phyloP scores from a whole-genome alignment of 2,797 vertebrate genomes.

The Pangasius macronema region DNA sequence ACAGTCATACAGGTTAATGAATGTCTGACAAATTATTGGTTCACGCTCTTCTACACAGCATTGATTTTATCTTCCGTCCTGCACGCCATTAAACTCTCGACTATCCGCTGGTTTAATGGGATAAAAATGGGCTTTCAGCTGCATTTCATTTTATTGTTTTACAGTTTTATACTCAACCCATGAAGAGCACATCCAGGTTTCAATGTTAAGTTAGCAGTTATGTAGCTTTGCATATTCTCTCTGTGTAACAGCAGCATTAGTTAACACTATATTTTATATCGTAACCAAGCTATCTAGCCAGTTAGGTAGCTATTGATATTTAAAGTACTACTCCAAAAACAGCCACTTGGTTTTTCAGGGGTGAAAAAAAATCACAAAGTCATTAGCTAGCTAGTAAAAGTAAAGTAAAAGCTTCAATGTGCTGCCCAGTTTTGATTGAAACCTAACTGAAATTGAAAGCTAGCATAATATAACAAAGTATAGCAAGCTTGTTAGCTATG shows the following conservation, averaged over 20 bases:
- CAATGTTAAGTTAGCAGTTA: no score
- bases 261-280: background rate
- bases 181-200: background rate
- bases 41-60: background rate
- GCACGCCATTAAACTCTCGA: slow-evolving; percentile 1
- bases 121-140: slow-evolving; percentile 19
- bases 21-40: no score
- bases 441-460: background rate
- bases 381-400: background rate
- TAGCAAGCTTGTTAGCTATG: background rate
- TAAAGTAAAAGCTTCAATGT: background rate
- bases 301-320: background rate
- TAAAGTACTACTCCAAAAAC: background rate
- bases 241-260: background rate
- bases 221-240: background rate
- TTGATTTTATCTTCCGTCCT: slow-evolving; percentile 17
- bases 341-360: no score
- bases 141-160: slow-evolving; percentile 28
- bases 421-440: background rate
- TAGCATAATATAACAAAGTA: background rate
- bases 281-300: background rate
- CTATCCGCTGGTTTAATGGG: slow-evolving; percentile 24
- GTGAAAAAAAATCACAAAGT: background rate
- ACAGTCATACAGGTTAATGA: no score
- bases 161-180: background rate